phyloP scores from a whole-genome alignment of 2,888 invertebrate genomes.

The Atrina japonica region DNA sequence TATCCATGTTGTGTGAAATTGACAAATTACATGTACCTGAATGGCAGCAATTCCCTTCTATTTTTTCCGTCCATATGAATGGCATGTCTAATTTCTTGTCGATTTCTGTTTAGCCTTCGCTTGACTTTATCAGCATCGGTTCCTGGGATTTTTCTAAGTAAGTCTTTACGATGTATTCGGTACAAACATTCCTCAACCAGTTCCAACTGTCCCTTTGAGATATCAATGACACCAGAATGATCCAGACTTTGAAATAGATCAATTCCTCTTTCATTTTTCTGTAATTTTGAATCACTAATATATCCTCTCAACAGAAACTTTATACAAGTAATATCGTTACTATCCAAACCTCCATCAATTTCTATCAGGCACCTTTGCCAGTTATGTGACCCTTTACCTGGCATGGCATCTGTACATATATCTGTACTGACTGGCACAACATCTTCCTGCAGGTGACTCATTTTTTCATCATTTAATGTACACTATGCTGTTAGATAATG shows the following conservation, averaged over 20 bases:
- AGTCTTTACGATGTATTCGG: slow-evolving; percentile 55
- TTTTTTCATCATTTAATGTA: no score
- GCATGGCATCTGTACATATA: no score
- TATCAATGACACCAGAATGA: slow-evolving; percentile 43
- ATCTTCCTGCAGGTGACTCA: no score
- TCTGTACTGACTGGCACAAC: no score
- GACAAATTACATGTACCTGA: slow-evolving; percentile 45
- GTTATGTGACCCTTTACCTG: no score
- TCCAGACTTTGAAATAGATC: slow-evolving; percentile 51
- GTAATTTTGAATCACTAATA: slow-evolving; percentile 48
- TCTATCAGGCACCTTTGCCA: no score
- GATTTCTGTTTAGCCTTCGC: slow-evolving; percentile 11
- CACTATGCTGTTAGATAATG: no score
- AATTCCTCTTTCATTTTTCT: slow-evolving; percentile 44
- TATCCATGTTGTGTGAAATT: no score
- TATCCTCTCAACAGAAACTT: slow-evolving; percentile 53
- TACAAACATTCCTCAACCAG: slow-evolving; percentile 54
- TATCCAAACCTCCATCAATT: slow-evolving; percentile 47
- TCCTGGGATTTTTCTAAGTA: slow-evolving; percentile 48
- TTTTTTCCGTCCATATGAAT: slow-evolving; percentile 10
- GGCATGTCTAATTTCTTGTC: slow-evolving; percentile 18
- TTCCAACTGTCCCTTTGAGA: slow-evolving; percentile 36
- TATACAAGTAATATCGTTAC: slow-evolving; percentile 50
- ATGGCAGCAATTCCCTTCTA: slow-evolving; percentile 39
- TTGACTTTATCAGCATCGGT: slow-evolving; percentile 20